A percentile compares a stretch with the other conserved stretches of the same genome.
phyloP scores from a whole-genome alignment of 2,888 invertebrate species.

The Heliconius cydno region DNA sequence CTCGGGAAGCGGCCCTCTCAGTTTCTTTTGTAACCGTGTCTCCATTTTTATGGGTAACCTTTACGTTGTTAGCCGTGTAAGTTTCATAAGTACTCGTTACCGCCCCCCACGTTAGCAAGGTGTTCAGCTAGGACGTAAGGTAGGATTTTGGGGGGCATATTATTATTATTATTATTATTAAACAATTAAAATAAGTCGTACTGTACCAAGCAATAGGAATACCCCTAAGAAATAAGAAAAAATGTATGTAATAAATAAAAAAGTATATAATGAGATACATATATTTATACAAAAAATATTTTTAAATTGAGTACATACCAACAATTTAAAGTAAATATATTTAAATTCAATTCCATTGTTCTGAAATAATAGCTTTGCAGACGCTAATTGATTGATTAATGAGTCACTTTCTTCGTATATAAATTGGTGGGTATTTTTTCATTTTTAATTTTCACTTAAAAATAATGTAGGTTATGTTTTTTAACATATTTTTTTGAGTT shows the following conservation, averaged over 20 bases:
- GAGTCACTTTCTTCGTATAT: not conserved
- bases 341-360: conserved; percentile 73
- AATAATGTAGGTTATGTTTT: not conserved
- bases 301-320: conserved; percentile 74
- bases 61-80: too few relatives aligned
- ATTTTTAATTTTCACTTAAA: not conserved
- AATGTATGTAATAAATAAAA: not conserved
- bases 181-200: too few relatives aligned
- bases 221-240: conserved; percentile 85
- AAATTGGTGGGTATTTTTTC: not conserved
- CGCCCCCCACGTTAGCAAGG: too few relatives aligned
- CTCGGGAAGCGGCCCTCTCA: too few relatives aligned
- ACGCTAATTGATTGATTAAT: not conserved
- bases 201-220: conserved; percentile 89
- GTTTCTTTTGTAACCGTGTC: too few relatives aligned
- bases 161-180: too few relatives aligned
- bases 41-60: too few relatives aligned
- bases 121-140: too few relatives aligned
- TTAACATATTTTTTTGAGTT: not conserved
- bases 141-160: too few relatives aligned
- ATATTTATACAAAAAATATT: not conserved
- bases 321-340: conserved; percentile 85
- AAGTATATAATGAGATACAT: not conserved
- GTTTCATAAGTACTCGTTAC: too few relatives aligned
- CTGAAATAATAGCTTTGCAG: not conserved